Base-by-base conservation (phyloP, 37 sponge, comb jelly and placozoan species). In the Halisarca cf. caerulea region DNA sequence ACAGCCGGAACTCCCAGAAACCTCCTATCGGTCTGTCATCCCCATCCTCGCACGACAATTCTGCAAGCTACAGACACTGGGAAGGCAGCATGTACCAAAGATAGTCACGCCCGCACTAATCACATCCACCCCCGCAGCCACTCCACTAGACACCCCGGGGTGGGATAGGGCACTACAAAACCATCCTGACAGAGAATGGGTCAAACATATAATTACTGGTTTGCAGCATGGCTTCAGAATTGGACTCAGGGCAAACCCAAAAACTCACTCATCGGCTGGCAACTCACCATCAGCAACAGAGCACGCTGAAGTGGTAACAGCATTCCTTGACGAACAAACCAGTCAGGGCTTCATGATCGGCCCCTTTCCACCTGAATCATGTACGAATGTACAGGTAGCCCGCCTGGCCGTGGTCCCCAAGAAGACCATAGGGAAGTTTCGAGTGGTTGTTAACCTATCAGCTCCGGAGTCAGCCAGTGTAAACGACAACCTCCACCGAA, bases 401-500 rank as follows among this genome's bases (percentile, higher is more conserved):
- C 37, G 73, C 21, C 73, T 71, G 37, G 73, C 40, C 7, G 73
- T 37, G 40, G 30, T 71, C 37, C 73, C 73, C 21, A 71, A 71
- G 40, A 71, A 71, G 73, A 21, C 73, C 20, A 44, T 25, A 44
- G 77, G 77, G 38, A 74, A 74, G 24, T 74, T 33, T 33, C 32
- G 77, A n/a, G 77, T 74, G 45, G 36, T 74, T 36, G 44, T 74
- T 23, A 37, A 74, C 44, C 45, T 74, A 40, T 74, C 77, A 33
- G 24, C 42, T 44, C 77, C 77, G 5, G 20, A 38, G 37, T 23
- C 32, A 6, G 37, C 32, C 45, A 74, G 77, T 24, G 77, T 74
- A 20, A 74, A 74, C 36, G 77, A 74, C 77, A 74, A 74, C 77
- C 77, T 74, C 17, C 44, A 74, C 42, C 32, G 77, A 21, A 37